Percentiles rank a stretch among this genome's conserved stretches.
phyloP scores from a whole-genome alignment of 92 coral and sea anemone genomes.

The Scolanthus callimorphus region DNA sequence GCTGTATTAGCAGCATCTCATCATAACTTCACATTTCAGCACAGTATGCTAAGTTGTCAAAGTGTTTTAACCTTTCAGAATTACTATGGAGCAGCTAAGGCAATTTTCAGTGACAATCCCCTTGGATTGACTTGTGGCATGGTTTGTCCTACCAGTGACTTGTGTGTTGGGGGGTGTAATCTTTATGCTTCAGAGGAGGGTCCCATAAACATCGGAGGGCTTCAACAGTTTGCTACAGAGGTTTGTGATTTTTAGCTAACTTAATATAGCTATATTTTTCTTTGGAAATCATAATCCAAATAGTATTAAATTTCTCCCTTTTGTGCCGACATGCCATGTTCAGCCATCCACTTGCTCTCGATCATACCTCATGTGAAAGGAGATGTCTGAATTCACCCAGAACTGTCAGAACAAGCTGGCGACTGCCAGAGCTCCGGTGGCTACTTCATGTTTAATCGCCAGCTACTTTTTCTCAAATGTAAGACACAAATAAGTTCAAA shows the following conservation, averaged over 20 bases:
- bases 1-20: too few relatives aligned
- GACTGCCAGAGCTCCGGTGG: too few relatives aligned
- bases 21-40: too few relatives aligned
- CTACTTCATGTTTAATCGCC: too few relatives aligned
- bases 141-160: constrained; percentile 99
- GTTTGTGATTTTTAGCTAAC: constrained; percentile 29
- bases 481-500: too few relatives aligned
- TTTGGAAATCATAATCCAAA: neutral
- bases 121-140: constrained; percentile 95
- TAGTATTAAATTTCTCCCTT: neutral
- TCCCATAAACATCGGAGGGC: constrained; percentile 96
- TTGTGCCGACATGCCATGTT: neutral
- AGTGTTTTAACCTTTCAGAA: constrained; percentile 42
- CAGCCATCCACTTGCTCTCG: too few relatives aligned
- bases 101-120: constrained; percentile 98
- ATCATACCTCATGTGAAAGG: too few relatives aligned
- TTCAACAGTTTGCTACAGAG: constrained; percentile 98
- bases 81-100: constrained; percentile 96
- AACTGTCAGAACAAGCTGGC: too few relatives aligned
- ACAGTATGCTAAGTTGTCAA: too few relatives aligned
- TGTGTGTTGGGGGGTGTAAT: constrained; percentile 99
- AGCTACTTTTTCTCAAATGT: too few relatives aligned
- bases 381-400: too few relatives aligned
- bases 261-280: too few relatives aligned
- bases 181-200: constrained; percentile 98